Evolutionary conservation across 2,797 vertebrate species (phyloP).

Genomic region (Acanthurus leucopareius): DNA sequence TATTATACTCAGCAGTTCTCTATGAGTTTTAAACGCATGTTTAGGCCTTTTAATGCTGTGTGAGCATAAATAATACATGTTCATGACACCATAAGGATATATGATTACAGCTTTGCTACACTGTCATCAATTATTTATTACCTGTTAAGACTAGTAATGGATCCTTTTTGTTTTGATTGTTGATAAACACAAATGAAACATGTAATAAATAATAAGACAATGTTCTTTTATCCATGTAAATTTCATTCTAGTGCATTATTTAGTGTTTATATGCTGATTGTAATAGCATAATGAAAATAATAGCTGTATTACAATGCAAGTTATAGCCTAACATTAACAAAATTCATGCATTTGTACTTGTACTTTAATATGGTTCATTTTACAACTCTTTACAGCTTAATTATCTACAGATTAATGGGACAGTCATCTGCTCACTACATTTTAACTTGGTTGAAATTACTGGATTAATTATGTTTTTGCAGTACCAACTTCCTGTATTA

Average conservation of each 20-base stretch:
- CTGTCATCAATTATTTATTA: background rate
- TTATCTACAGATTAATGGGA: background rate
- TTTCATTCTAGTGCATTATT: background rate
- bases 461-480: conserved; percentile 21
- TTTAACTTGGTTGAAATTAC: background rate
- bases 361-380: background rate
- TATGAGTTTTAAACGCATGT: background rate
- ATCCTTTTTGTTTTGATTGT: background rate
- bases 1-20: background rate
- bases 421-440: background rate
- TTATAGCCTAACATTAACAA: background rate
- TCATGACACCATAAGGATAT: background rate
- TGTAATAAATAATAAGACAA: background rate
- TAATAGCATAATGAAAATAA: too few relatives aligned
- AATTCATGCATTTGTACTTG: background rate
- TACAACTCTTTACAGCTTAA: background rate
- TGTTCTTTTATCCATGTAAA: background rate
- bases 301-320: background rate
- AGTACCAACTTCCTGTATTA: background rate
- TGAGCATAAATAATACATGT: background rate
- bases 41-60: background rate
- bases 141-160: background rate
- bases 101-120: background rate
- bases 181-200: background rate
- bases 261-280: too few relatives aligned